Evolutionary conservation across 2,113 vertebrate genomes (phyloP), one percentile per base, ranked within the genome.

Genomic region (Atherinomorus stipes): DNA sequence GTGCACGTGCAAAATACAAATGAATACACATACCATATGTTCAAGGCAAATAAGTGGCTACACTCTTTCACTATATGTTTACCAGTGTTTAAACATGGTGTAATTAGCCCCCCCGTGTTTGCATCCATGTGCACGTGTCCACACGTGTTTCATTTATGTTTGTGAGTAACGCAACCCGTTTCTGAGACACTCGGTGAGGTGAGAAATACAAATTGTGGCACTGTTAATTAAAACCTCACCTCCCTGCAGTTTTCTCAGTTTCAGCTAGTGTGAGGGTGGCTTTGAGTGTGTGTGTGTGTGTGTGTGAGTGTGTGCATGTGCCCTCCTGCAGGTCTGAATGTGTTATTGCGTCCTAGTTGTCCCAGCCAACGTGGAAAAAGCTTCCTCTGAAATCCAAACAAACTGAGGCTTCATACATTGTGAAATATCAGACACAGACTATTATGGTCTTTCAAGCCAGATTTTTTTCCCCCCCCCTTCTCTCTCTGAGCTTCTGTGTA

Each of bases 211-310:
- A 66, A 67, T 18, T 37, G 44, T 53, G 49, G 5, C 67, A 40
- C 26, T 31, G 31, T 80, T 74, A 65, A 76, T 81, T 60, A 65
- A 69, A 63, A 72, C 52, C 42, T 21, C 47, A n/a, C 49, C 59
- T 56, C 64, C 25, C 54, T 51, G 44, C 51, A 45, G 31, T 58
- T 40, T 50, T 21, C 31, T 54, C 64, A 66, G 22, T 54, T 18
- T 51, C 13, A 40, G 26, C 9, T 34, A 8, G 31, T 34, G 31
- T 34, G 31, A 5, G 8, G 3, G 3, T 31, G 3, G 28, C 15
- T 42, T 15, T 51, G 11, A 31, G n/a, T 56, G n/a, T 11, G 7
- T 4, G 26, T 37, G 28, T 26, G 23, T 31, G 42, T 56, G 44
- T 64, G 15, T 57, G 51, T 23, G n/a, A 12, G 9, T 3, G 21